phyloP scores from a whole-genome alignment of 2,797 vertebrate species.

The Triplophysa bombifrons region DNA sequence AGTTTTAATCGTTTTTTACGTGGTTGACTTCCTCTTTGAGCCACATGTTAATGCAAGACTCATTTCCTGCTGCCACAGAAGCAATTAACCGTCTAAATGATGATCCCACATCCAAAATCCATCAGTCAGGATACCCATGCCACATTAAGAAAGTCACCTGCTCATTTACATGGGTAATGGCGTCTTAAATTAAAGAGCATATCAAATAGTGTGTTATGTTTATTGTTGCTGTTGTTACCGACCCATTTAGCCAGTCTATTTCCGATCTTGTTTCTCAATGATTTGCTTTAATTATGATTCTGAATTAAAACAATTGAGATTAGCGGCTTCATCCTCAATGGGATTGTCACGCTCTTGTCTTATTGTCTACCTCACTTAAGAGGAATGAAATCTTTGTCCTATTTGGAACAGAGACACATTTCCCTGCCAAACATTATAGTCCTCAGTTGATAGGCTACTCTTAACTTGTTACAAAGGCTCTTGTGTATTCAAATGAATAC shows the following conservation, averaged over 20 bases:
- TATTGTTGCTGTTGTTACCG: slow-evolving; percentile 44
- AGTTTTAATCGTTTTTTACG: slow-evolving; percentile 36
- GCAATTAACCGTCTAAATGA: slow-evolving; percentile 59
- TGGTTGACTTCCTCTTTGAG: slow-evolving; percentile 30
- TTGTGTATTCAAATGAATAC: slow-evolving; percentile 57
- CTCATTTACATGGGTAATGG: slow-evolving; percentile 54
- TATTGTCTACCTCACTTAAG: slow-evolving; percentile 14
- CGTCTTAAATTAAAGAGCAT: slow-evolving; percentile 47
- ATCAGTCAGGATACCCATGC: slow-evolving; percentile 55
- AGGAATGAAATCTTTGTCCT: slow-evolving; percentile 50
- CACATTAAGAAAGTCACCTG: slow-evolving; percentile 50
- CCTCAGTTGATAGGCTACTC: slow-evolving; percentile 56
- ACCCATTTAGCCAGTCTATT: slow-evolving; percentile 42
- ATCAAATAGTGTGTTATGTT: slow-evolving; percentile 46
- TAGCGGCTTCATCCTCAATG: slow-evolving; percentile 19
- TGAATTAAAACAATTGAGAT: slow-evolving; percentile 52
- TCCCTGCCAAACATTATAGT: slow-evolving; percentile 52
- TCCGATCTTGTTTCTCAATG: slow-evolving; percentile 48
- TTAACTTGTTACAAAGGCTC: slow-evolving; percentile 65
- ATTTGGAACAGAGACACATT: slow-evolving; percentile 60
- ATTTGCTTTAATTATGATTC: slow-evolving; percentile 56
- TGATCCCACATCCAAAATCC: slow-evolving; percentile 55
- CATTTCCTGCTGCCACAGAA: slow-evolving; percentile 51
- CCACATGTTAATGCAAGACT: slow-evolving; percentile 46
- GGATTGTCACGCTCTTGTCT: slow-evolving; percentile 6